Evolutionary conservation across 1,140 invertebrate species (phyloP).

Genomic region (Sipha flava): DNA sequence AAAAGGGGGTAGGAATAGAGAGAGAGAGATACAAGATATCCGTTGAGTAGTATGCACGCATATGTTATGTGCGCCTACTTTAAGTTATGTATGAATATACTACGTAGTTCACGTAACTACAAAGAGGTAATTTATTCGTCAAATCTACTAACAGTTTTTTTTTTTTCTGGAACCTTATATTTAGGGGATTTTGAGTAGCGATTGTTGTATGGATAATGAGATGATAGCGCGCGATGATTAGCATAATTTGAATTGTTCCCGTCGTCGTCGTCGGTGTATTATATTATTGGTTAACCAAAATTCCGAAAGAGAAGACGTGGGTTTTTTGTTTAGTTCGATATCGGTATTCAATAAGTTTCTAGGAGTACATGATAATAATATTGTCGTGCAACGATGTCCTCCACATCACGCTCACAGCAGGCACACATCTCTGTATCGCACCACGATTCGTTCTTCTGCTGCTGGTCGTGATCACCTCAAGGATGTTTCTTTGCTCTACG

Average conservation of each 20-base stretch:
- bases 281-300: background rate
- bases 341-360: background rate
- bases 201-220: background rate
- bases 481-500: too few species aligned
- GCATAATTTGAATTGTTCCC: constrained; percentile 12
- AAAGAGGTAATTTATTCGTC: background rate
- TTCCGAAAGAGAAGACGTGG: background rate
- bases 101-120: background rate
- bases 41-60: background rate
- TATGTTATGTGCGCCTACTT: background rate
- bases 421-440: background rate
- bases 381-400: background rate
- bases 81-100: background rate
- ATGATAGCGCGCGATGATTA: background rate
- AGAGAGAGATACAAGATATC: background rate
- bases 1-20: background rate
- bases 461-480: background rate
- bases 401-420: too few species aligned
- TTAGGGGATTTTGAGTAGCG: background rate
- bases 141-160: background rate
- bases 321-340: background rate
- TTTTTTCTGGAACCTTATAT: background rate
- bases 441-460: too few species aligned
- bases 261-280: background rate
- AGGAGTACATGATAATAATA: background rate